Percentiles rank a stretch among this genome's conserved stretches.
phyloP scores from a whole-genome alignment of 2,797 vertebrate genomes.

The Sarcoramphus papa region DNA sequence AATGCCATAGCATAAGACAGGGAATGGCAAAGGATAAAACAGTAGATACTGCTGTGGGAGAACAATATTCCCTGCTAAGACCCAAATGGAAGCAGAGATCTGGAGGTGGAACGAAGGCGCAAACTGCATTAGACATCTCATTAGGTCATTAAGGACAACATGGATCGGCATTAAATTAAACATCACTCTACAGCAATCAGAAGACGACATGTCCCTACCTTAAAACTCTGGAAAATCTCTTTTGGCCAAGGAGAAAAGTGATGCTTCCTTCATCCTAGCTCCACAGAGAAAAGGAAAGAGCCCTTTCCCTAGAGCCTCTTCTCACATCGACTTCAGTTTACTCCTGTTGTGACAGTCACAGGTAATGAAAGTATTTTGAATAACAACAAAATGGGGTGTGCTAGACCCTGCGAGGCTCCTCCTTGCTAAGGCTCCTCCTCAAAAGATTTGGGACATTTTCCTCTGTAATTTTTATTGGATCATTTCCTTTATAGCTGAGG shows the following conservation, averaged over 20 bases:
- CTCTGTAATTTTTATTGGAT: not conserved
- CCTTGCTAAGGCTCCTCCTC: not conserved
- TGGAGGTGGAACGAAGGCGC: not conserved
- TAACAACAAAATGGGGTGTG: not conserved
- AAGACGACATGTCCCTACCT: rapidly evolving
- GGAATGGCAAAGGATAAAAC: not conserved
- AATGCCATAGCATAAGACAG: not conserved
- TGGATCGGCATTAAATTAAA: not conserved
- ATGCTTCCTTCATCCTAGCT: not conserved
- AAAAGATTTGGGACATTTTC: not conserved
- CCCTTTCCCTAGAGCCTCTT: not conserved
- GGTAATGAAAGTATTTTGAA: not conserved
- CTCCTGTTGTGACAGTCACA: not conserved
- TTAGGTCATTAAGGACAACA: not conserved
- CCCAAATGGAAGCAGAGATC: not conserved
- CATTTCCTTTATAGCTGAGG: not conserved
- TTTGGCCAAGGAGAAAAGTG: not conserved
- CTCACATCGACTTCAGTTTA: not conserved
- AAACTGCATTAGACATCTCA: not conserved
- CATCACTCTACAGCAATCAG: not conserved
- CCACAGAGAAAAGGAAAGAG: not conserved
- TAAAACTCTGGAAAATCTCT: not conserved
- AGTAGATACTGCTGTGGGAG: not conserved
- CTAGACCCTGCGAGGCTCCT: not conserved
- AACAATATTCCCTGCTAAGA: not conserved